Evolutionary conservation across 2,113 vertebrate genomes (phyloP).

Genomic region (Sylvietta virens): DNA sequence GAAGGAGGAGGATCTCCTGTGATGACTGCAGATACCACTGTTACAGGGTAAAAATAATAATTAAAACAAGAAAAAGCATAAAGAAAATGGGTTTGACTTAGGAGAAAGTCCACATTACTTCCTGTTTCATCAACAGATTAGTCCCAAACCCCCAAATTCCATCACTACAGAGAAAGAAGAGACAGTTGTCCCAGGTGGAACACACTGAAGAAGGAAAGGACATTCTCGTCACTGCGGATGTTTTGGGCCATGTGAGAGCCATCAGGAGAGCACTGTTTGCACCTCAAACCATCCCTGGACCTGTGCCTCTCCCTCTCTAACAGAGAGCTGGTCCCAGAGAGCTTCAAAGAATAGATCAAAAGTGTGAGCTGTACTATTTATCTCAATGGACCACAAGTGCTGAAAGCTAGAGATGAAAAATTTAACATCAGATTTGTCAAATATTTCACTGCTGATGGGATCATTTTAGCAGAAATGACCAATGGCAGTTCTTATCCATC

Average conservation of each 20-base stretch:
- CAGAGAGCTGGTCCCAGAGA: not conserved
- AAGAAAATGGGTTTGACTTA: not conserved
- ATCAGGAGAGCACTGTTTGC: not conserved
- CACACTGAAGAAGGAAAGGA: not conserved
- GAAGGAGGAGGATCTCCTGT: not conserved
- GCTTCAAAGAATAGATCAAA: constrained; percentile 14
- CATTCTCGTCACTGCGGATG: fast-evolving
- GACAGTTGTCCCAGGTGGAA: not conserved
- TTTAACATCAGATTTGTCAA: constrained; percentile 60
- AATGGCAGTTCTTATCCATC: constrained; percentile 56
- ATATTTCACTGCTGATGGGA: constrained; percentile 56
- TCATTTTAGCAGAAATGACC: constrained; percentile 62
- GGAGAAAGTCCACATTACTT: not conserved
- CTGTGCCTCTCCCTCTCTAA: not conserved
- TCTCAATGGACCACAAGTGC: constrained; percentile 28
- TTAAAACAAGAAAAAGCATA: not conserved
- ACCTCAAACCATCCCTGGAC: not conserved
- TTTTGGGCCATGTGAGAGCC: not conserved
- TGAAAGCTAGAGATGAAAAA: constrained; percentile 53
- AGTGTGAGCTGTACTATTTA: not conserved
- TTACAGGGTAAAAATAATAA: not conserved
- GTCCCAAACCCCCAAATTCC: not conserved
- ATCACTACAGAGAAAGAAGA: not conserved
- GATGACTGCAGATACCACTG: not conserved
- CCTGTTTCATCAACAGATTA: not conserved